These are phyloP conservation scores for Calliscelio sp. DNA, from an alignment of 2,888 invertebrate species.

Conservation along the genomic window DNA sequence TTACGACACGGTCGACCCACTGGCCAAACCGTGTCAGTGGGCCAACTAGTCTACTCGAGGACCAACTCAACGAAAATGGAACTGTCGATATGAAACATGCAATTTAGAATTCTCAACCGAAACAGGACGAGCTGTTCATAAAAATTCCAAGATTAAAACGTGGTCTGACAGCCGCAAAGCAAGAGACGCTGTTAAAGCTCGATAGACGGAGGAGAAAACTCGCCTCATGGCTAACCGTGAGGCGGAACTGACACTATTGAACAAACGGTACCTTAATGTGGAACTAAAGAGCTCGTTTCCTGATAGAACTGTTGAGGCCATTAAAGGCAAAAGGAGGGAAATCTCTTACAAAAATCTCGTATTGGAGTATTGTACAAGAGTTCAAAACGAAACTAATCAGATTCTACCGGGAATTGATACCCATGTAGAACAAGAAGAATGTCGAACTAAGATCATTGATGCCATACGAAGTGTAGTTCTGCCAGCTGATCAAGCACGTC, in stretches of 20 bases:
- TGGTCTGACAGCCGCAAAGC: constrained; percentile 26
- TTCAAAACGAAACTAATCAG: too few relatives aligned
- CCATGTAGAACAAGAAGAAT: too few relatives aligned
- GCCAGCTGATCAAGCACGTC: too few relatives aligned
- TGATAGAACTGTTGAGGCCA: constrained; percentile 7
- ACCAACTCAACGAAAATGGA: too few relatives aligned
- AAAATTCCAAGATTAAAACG: constrained; percentile 18
- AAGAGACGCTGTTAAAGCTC: not conserved
- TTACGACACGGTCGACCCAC: constrained; percentile 17
- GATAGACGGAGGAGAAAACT: constrained; percentile 22
- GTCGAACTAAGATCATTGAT: too few relatives aligned
- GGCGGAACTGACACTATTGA: not conserved
- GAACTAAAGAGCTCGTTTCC: constrained; percentile 11
- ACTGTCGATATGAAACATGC: too few relatives aligned
- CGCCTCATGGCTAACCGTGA: constrained; percentile 28
- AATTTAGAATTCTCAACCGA: too few relatives aligned
- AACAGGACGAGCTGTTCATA: constrained; percentile 43
- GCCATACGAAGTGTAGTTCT: too few relatives aligned
- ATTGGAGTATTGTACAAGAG: not conserved
- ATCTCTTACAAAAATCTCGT: not conserved
- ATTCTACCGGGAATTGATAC: too few relatives aligned
- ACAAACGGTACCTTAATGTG: not conserved
- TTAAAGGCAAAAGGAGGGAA: constrained; percentile 41
- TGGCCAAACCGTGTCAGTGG: constrained; percentile 22
- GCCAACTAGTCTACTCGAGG: not conserved